These are phyloP conservation scores for Pipa parva DNA, from an alignment of 2,113 vertebrate genomes.

Conservation along the genomic window DNA sequence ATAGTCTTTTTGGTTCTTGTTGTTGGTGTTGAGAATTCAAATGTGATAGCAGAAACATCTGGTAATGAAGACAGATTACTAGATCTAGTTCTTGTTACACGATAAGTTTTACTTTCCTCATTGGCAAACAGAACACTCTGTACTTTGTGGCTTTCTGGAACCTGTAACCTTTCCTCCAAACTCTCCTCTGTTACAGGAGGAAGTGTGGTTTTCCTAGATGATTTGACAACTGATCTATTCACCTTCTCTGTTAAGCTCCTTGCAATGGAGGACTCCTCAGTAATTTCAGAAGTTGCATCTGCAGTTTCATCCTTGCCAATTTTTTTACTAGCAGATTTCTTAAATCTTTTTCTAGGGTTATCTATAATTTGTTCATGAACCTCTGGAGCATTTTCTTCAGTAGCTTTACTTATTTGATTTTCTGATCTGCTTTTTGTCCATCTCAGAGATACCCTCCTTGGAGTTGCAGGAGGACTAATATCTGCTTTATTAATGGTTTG, in stretches of 20 bases:
- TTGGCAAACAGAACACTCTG: accelerated
- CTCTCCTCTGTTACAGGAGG: constrained; percentile 5
- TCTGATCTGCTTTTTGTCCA: constrained; percentile 34
- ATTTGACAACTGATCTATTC: constrained; percentile 33
- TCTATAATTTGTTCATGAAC: constrained; percentile 18
- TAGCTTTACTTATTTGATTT: background rate
- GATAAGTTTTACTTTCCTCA: constrained; percentile 35
- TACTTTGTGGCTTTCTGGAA: constrained; percentile 21
- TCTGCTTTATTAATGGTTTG: constrained; percentile 33
- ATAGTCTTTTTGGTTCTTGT: constrained; percentile 60
- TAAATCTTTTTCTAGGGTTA: constrained; percentile 48
- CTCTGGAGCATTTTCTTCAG: constrained; percentile 38
- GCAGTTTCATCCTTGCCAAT: background rate
- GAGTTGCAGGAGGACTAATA: constrained; percentile 43
- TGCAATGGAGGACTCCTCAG: constrained; percentile 3
- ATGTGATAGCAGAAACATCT: constrained; percentile 53
- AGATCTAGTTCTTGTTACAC: constrained; percentile 54
- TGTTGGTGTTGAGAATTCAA: constrained; percentile 69
- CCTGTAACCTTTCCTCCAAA: constrained; percentile 33
- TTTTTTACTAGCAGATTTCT: constrained; percentile 35
- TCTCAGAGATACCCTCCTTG: constrained; percentile 58
- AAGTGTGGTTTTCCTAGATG: constrained; percentile 45
- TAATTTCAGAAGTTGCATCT: constrained; percentile 29
- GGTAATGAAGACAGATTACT: constrained; percentile 30
- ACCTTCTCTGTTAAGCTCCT: constrained; percentile 25